A percentile compares a stretch with the other conserved stretches of the same genome.
Conservation (phyloP, 2,113 vertebrate genomes). For the Cynopterus brachyotis region DNA sequence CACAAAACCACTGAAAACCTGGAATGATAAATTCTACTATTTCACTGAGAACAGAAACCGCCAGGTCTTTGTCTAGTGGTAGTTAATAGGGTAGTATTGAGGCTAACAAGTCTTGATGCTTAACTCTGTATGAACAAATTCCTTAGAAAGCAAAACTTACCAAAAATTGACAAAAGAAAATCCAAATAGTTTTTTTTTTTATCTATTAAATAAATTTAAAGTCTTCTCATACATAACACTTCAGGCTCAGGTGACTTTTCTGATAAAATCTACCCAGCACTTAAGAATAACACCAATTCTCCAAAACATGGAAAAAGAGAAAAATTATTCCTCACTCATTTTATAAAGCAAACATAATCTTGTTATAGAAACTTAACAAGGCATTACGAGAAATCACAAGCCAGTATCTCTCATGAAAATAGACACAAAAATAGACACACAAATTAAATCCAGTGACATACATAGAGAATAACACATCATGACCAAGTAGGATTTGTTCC, state of each 20-base stretch:
- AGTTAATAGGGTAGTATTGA: neutral
- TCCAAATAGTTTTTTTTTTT: neutral
- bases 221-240: neutral
- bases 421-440: conserved; percentile 33
- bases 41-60: neutral
- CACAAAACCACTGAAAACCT: conserved; percentile 9
- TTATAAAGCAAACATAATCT: neutral
- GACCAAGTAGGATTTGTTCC: neutral
- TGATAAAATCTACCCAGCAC: neutral
- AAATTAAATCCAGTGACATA: neutral
- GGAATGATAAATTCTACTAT: neutral
- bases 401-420: neutral
- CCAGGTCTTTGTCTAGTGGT: neutral
- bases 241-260: neutral
- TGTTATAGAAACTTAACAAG: neutral
- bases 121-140: conserved; percentile 16
- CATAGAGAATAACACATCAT: neutral
- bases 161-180: neutral
- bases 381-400: neutral
- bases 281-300: neutral
- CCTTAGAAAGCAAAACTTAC: neutral
- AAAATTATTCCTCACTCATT: neutral
- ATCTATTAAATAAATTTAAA: conserved; percentile 15
- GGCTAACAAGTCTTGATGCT: neutral
- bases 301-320: neutral